Evolutionary conservation across 2,888 invertebrate genomes (phyloP).

Genomic region (Vanessa cardui): DNA sequence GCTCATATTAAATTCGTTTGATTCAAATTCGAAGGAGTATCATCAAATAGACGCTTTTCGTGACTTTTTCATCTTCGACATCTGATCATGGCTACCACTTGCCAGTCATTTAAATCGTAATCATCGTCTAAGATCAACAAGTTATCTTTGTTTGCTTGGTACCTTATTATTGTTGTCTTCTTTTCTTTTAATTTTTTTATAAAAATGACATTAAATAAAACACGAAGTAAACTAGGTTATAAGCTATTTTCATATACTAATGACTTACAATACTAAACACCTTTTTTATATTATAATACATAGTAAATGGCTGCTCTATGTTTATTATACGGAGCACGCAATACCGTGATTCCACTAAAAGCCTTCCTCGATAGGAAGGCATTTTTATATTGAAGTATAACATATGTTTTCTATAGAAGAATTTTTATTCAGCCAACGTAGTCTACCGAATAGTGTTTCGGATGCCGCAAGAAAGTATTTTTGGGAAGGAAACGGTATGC

Average conservation of each 20-base stretch:
- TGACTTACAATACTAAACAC: constrained; percentile 24
- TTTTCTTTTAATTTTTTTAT: background rate
- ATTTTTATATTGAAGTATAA: constrained; percentile 32
- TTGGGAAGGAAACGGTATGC: constrained; percentile 16
- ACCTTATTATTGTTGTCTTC: no score
- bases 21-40: background rate
- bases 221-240: constrained; percentile 10
- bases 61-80: no score
- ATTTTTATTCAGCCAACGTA: constrained; percentile 33
- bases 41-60: no score
- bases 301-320: constrained; percentile 27
- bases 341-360: constrained; percentile 37
- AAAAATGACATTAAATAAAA: background rate
- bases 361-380: constrained; percentile 35
- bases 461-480: constrained; percentile 24
- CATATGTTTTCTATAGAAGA: constrained; percentile 30
- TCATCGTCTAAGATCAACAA: no score
- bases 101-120: no score
- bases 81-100: no score
- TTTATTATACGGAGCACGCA: constrained; percentile 37
- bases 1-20: background rate
- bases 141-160: no score
- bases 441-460: constrained; percentile 25
- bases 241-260: constrained; percentile 14
- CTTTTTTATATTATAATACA: constrained; percentile 15